These are phyloP conservation scores for Ruditapes philippinarum DNA, from an alignment of 1,140 invertebrate genomes.

Conservation along the genomic window DNA sequence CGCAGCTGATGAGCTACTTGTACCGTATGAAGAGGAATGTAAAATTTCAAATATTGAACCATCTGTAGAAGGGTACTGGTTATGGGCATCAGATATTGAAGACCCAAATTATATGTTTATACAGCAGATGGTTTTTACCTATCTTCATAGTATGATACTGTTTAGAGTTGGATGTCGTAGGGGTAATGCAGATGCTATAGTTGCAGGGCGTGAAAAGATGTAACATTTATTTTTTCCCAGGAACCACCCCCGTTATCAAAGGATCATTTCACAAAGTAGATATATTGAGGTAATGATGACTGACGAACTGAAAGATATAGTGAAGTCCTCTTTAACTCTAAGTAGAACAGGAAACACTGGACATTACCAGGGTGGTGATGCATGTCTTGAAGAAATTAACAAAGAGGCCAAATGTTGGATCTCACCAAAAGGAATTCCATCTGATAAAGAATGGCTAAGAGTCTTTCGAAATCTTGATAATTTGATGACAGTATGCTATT, in stretches of 20 bases:
- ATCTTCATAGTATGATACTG: conserved; percentile 43
- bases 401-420: conserved; percentile 61
- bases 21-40: conserved; percentile 38
- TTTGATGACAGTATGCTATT: conserved; percentile 16
- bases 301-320: background rate
- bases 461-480: conserved; percentile 63
- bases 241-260: conserved; percentile 55
- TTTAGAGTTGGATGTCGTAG: conserved; percentile 50
- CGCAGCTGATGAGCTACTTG: conserved; percentile 37
- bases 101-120: conserved; percentile 59
- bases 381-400: conserved; percentile 56
- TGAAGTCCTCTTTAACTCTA: conserved; percentile 28
- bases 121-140: conserved; percentile 48
- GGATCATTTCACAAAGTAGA: conserved; percentile 36
- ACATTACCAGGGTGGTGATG: conserved; percentile 62
- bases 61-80: conserved; percentile 38
- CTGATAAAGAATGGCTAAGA: conserved; percentile 45
- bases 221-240: conserved; percentile 4
- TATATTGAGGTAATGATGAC: conserved; percentile 60
- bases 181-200: conserved; percentile 44
- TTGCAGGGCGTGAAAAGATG: conserved; percentile 47
- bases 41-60: background rate
- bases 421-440: conserved; percentile 17
- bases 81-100: background rate
- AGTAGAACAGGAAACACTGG: conserved; percentile 51